Evolutionary conservation across 2,113 vertebrate genomes (phyloP).

Genomic region (Sminthopsis crassicaudata): DNA sequence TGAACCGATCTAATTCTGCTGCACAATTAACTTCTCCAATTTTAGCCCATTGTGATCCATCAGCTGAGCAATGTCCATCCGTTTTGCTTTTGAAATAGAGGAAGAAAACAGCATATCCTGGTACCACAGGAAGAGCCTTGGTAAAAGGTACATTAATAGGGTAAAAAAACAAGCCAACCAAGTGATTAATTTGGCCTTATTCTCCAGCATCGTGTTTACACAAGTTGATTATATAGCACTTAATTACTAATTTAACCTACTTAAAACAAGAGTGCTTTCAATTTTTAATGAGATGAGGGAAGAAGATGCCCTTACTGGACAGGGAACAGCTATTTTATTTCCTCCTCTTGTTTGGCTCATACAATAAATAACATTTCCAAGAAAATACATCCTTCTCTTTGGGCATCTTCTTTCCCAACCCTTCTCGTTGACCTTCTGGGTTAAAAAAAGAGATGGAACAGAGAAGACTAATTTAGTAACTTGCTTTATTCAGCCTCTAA

Average conservation of each 20-base stretch:
- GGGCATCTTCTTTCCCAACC: constrained; percentile 59
- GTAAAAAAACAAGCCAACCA: constrained; percentile 68
- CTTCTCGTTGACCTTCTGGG: constrained; percentile 63
- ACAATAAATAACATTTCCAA: constrained; percentile 83
- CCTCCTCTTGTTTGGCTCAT: constrained; percentile 75
- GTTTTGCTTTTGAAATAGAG: constrained; percentile 50
- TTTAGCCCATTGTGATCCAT: neutral
- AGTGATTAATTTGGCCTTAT: constrained; percentile 84
- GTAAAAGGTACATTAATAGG: constrained; percentile 81
- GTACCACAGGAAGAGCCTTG: constrained; percentile 69
- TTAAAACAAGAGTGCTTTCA: constrained; percentile 82
- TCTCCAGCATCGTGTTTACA: constrained; percentile 84
- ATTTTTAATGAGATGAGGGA: constrained; percentile 85
- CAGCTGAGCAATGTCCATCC: constrained; percentile 23
- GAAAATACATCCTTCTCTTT: constrained; percentile 67
- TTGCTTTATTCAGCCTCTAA: constrained; percentile 62
- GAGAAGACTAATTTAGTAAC: constrained; percentile 3
- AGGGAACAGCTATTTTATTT: constrained; percentile 80
- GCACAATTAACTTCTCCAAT: neutral
- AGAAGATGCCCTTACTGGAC: constrained; percentile 80
- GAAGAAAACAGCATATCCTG: constrained; percentile 57
- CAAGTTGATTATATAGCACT: constrained; percentile 86
- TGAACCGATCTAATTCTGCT: neutral
- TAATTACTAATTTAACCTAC: constrained; percentile 86
- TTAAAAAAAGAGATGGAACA: constrained; percentile 76